These are phyloP conservation scores for Telmatherina bonti DNA, from an alignment of 2,797 vertebrate species.

Conservation along the genomic window DNA sequence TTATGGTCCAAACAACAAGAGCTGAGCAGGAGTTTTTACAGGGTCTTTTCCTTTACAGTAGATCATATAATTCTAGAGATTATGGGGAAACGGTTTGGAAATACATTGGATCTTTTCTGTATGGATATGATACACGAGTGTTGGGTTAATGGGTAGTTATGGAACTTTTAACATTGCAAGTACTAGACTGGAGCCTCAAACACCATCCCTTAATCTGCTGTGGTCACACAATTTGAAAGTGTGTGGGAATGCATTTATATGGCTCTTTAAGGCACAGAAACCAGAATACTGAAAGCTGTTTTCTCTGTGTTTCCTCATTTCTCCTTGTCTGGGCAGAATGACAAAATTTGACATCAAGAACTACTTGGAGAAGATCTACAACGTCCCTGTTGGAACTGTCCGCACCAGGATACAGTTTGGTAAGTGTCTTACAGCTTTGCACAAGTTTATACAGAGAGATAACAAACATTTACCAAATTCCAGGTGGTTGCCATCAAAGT, in stretches of 20 bases:
- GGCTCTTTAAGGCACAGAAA: constrained; percentile 7
- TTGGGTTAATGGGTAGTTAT: constrained; percentile 34
- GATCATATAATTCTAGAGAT: constrained; percentile 52
- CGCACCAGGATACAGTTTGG: constrained; percentile 95
- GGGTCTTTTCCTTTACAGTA: constrained; percentile 52
- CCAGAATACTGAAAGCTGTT: constrained; percentile 24
- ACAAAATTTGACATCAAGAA: constrained; percentile 92
- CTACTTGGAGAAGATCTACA: constrained; percentile 94
- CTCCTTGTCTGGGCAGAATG: constrained; percentile 85
- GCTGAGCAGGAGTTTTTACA: constrained; percentile 59
- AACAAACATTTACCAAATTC: constrained; percentile 12
- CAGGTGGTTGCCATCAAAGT: constrained; percentile 12
- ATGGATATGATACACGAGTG: constrained; percentile 38
- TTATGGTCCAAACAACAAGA: constrained; percentile 68
- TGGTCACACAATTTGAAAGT: neutral
- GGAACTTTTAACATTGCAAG: constrained; percentile 22
- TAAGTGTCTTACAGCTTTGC: constrained; percentile 78
- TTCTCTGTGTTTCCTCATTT: constrained; percentile 27
- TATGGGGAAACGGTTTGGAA: constrained; percentile 60
- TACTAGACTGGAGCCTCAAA: constrained; percentile 19
- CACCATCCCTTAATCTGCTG: constrained; percentile 2
- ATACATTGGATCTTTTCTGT: constrained; percentile 43
- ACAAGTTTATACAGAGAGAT: constrained; percentile 29
- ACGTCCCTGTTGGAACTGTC: constrained; percentile 87
- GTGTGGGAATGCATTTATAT: constrained; percentile 23